A percentile compares a stretch with the other conserved stretches of the same genome.
Evolutionary conservation across 2,113 vertebrate species (phyloP).

Genomic region (Colistium nudipinnis): DNA sequence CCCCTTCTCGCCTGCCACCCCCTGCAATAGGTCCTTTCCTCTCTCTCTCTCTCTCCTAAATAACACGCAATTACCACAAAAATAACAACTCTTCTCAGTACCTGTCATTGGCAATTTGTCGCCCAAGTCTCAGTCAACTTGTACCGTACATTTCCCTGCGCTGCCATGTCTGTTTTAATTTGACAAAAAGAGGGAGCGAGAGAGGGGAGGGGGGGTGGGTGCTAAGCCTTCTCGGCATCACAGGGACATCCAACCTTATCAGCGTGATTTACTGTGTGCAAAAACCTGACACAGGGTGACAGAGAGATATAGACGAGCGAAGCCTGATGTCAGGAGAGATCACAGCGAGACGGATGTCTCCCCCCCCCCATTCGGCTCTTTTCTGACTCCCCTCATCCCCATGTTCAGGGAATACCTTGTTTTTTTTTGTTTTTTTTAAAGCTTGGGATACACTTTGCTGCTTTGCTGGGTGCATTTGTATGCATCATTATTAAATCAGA

Average conservation of each 20-base stretch:
- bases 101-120: constrained; percentile 60
- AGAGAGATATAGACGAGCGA: constrained; percentile 66
- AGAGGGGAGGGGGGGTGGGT: background rate
- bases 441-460: constrained; percentile 36
- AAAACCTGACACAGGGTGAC: constrained; percentile 69
- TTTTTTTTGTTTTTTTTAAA: too few species aligned
- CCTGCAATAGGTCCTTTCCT: background rate
- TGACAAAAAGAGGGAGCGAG: constrained; percentile 50
- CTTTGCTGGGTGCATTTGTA: constrained; percentile 21
- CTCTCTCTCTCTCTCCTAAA: constrained; percentile 28
- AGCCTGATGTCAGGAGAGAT: constrained; percentile 75
- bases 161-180: constrained; percentile 62
- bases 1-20: background rate
- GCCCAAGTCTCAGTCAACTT: constrained; percentile 55
- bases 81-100: constrained; percentile 61
- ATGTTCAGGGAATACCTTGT: constrained; percentile 47
- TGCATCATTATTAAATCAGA: constrained; percentile 31
- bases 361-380: constrained; percentile 37
- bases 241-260: constrained; percentile 72
- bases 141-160: constrained; percentile 30
- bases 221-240: constrained; percentile 56
- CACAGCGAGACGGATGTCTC: constrained; percentile 46
- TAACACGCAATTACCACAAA: constrained; percentile 65
- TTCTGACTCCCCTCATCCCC: constrained; percentile 40
- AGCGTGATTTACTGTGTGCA: constrained; percentile 62